These are phyloP conservation scores for Tenrec ecaudatus DNA, from an alignment of 2,113 vertebrate genomes.

Conservation along the genomic window DNA sequence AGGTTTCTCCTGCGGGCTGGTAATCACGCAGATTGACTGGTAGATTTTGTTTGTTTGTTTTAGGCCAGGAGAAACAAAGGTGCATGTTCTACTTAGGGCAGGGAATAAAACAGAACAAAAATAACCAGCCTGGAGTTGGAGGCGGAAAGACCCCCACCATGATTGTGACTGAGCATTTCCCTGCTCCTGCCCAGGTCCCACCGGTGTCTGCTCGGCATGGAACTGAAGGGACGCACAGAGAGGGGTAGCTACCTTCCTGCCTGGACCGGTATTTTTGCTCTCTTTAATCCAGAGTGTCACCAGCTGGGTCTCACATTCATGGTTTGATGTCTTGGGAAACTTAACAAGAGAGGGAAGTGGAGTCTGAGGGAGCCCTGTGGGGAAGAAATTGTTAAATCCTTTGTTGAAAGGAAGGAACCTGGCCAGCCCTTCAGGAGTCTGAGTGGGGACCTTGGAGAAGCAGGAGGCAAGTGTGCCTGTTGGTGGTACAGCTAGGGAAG, in stretches of 20 bases:
- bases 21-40: not conserved
- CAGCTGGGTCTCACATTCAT: not conserved
- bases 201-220: rapidly evolving
- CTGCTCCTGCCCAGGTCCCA: too few species aligned
- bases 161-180: not conserved
- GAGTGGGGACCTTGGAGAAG: too few species aligned
- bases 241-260: not conserved
- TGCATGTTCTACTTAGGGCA: not conserved
- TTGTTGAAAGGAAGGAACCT: too few species aligned
- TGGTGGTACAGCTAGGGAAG: not conserved
- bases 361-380: not conserved
- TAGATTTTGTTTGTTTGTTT: not conserved
- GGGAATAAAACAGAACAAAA: not conserved
- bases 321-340: not conserved
- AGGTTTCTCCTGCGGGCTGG: not conserved
- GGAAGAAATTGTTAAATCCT: not conserved
- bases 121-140: not conserved
- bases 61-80: not conserved
- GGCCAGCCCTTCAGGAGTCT: too few species aligned
- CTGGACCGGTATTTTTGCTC: not conserved
- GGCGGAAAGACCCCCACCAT: not conserved
- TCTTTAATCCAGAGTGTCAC: not conserved
- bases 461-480: not conserved
- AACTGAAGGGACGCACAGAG: not conserved
- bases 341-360: not conserved